phyloP scores from a whole-genome alignment of 2,888 invertebrate species.

The Pseudococcus jackbeardsleyi region DNA sequence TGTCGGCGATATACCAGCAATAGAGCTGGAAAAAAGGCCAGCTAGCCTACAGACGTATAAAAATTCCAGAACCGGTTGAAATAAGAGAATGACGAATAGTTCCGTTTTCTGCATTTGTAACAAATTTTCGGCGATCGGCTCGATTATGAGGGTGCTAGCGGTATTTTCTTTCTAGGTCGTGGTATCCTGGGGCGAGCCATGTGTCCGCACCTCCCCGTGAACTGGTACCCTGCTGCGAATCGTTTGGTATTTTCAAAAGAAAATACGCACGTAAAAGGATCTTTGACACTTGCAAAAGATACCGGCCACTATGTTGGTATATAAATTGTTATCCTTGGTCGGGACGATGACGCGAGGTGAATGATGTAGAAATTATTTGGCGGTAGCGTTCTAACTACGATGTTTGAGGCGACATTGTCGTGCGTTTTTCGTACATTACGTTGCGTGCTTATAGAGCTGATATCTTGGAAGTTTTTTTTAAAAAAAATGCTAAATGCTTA shows the following conservation, averaged over 20 bases:
- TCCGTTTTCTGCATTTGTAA: conserved; percentile 57
- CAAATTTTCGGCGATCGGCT: conserved; percentile 32
- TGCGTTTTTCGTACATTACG: not conserved
- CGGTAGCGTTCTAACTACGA: not conserved
- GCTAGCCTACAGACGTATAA: not conserved
- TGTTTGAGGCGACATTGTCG: conserved; percentile 16
- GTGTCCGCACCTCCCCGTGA: conserved; percentile 57
- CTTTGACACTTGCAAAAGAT: conserved; percentile 52
- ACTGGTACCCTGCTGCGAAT: conserved; percentile 45
- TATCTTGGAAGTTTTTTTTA: no score
- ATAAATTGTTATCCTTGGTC: conserved; percentile 32
- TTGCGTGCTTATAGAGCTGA: no score
- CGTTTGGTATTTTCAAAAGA: conserved; percentile 48
- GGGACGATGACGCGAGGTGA: not conserved
- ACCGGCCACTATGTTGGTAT: conserved; percentile 22
- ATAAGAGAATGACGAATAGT: conserved; percentile 61
- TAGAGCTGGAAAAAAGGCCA: not conserved
- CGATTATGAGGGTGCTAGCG: conserved; percentile 48
- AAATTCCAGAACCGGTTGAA: conserved; percentile 58
- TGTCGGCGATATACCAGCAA: conserved; percentile 13
- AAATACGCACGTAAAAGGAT: conserved; percentile 36
- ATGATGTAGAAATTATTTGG: conserved; percentile 28
- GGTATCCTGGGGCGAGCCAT: conserved; percentile 56
- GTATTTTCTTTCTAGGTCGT: conserved; percentile 42
- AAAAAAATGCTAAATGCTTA: not conserved